These are phyloP conservation scores for Chrysogorgia sp. DNA, from an alignment of 92 coral and sea anemone genomes.

Conservation along the genomic window DNA sequence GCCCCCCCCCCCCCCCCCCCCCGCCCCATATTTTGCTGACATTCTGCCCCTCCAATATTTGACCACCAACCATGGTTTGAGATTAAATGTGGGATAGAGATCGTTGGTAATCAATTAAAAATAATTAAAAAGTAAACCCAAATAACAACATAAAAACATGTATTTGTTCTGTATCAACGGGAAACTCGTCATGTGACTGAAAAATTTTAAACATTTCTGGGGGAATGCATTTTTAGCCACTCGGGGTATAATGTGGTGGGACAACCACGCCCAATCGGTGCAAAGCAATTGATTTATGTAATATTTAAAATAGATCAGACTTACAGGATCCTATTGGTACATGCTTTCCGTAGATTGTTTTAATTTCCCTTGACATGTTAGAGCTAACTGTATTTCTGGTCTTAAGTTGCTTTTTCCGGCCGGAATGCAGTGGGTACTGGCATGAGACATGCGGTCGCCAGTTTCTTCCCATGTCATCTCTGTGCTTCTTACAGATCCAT, in stretches of 20 bases:
- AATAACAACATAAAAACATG: too few relatives aligned
- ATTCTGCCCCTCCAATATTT: too few relatives aligned
- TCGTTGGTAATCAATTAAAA: too few relatives aligned
- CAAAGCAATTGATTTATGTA: background rate
- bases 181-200: background rate
- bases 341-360: slow-evolving; percentile 44
- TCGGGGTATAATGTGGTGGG: background rate
- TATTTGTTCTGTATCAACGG: too few relatives aligned
- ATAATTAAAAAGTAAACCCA: too few relatives aligned
- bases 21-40: too few relatives aligned
- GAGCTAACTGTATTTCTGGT: slow-evolving; percentile 59
- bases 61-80: too few relatives aligned
- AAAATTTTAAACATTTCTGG: background rate
- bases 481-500: slow-evolving; percentile 69
- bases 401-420: slow-evolving; percentile 57
- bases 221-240: background rate
- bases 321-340: slow-evolving; percentile 70
- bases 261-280: background rate
- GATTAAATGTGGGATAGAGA: too few relatives aligned
- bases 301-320: slow-evolving; percentile 30
- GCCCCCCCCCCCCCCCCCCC: too few relatives aligned
- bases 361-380: slow-evolving; percentile 66
- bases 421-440: slow-evolving; percentile 67
- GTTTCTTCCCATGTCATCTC: slow-evolving; percentile 57
- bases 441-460: slow-evolving; percentile 65